These are phyloP conservation scores for Petrocephalus zakoni DNA, from an alignment of 2,113 vertebrate species.

Conservation along the genomic window DNA sequence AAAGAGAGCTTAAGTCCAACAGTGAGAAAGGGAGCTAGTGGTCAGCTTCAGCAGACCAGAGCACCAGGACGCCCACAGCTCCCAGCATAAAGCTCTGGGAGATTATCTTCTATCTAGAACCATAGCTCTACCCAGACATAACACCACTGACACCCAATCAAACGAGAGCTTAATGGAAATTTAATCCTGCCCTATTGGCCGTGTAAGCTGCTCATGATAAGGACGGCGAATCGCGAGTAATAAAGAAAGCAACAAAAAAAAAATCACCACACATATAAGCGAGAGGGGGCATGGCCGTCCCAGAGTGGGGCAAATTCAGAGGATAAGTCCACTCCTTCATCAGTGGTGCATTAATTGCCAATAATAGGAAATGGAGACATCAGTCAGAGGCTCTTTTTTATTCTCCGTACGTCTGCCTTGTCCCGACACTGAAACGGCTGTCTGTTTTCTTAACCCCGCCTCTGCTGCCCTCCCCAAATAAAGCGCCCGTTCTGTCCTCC, in stretches of 20 bases:
- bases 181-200: not conserved
- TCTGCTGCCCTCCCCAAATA: not conserved
- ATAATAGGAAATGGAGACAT: not conserved
- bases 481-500: not conserved
- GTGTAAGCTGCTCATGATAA: not conserved
- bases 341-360: not conserved
- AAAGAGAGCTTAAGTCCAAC: not conserved
- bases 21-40: not conserved
- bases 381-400: not conserved
- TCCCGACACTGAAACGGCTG: not conserved
- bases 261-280: not conserved
- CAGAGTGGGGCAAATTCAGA: not conserved
- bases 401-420: not conserved
- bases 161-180: not conserved
- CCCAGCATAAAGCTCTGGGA: not conserved
- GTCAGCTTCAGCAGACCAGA: not conserved
- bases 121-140: not conserved
- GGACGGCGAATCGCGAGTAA: not conserved
- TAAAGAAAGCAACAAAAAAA: not conserved
- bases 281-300: not conserved
- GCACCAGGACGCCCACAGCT: not conserved
- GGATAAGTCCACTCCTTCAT: not conserved
- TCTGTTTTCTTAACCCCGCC: not conserved
- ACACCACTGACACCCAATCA: not conserved
- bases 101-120: not conserved